Base-by-base conservation (phyloP, 2,888 invertebrate genomes). In the Drosophila colorata region DNA sequence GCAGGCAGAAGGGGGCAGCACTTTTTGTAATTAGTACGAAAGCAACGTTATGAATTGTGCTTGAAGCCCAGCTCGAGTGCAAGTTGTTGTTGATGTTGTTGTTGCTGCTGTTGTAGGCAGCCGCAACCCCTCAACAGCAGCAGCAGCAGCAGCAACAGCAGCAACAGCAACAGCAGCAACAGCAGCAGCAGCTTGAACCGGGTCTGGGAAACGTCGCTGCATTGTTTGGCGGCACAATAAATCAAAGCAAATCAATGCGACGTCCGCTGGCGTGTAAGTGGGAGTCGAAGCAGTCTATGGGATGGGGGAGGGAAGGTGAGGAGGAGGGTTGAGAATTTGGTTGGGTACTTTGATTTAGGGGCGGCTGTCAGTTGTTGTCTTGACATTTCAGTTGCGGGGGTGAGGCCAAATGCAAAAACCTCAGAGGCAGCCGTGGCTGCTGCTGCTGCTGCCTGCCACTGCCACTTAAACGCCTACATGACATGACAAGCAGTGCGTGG, bases 221-320 rank as follows among this genome's bases (percentile, higher is more conserved):
- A 75, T 75, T 69, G 78, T 90, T 77, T 68, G 74, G 74, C 71
- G 67, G 80, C 66, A 90, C 91, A 90, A 90, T 90, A 90, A 90
- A 90, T 90, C 91, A 90, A 90, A 90, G 90, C 88, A 89, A 90
- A 90, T 90, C 90, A 90, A 90, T 87, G 86, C 85, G 59, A 70
- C 69, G 76, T 56, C 78, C 74, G 78, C 38, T 73, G 74, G 38
- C 53, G 40, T 44, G 11, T 40, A 57, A 74, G 75, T 69, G 63
- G 56, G 41, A 51, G 43, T 16, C 44, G 38, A 11, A 11, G 25
- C 6, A 38, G 33, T 0, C 20, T 18, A 4, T 3, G 11, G 31
- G 28, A 5, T 28, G 28, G 28, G 5, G 9, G 38, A n/a, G 13
- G 18, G 11, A n/a, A 1, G 47, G n/a, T n/a, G 18, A 9, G 28